Base-by-base conservation (phyloP, 2,888 invertebrate genomes). In the Syrphus vitripennis region DNA sequence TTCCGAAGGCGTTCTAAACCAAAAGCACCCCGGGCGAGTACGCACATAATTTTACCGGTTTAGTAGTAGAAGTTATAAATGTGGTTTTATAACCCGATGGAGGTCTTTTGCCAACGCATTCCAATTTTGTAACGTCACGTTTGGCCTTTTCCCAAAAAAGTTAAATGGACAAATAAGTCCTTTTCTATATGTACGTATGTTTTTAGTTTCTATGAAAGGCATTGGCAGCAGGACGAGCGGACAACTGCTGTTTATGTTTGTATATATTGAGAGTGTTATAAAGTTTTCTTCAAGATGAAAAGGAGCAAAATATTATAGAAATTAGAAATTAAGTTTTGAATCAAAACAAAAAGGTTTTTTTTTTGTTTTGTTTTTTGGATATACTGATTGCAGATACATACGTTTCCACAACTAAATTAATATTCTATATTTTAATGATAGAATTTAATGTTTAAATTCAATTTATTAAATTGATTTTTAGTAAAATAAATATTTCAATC, bases 31-130 rank as follows among this genome's bases (percentile, higher is more conserved):
- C 57, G 69, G 77, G 86, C 82, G 63, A 86, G 77, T 74, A 86
- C 77, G 86, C 86, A 86, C 86, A 86, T 86, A 86, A 86, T 86
- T 86, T 74, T 77, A 53, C 77, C 74, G 70, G 86, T 78, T 82
- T 90, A 90, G 34, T 55, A 42, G 14, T 24, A 37, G 90, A 90
- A 90, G 91, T 91, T 91, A 91, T 91, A 90, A 91, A 90, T 90
- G 91, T 89, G 91, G 91, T 91, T 90, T 91, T 89, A 37, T 59
- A 89, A 90, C 79, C 75, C 10, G 63, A 74, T n/a, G 59, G 83
- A 83, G 53, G 77, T 82, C 77, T 70, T n/a, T n/a, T 63, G 31
- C 26, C 31, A 65, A 74, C 86, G 82, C 72, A 86, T 86, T 86
- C 74, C 77, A 48, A 77, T 82, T 86, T 67, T 42, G 57, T 69